Evolutionary conservation across 2,888 invertebrate species (phyloP).

Genomic region (Melanostoma scalare): DNA sequence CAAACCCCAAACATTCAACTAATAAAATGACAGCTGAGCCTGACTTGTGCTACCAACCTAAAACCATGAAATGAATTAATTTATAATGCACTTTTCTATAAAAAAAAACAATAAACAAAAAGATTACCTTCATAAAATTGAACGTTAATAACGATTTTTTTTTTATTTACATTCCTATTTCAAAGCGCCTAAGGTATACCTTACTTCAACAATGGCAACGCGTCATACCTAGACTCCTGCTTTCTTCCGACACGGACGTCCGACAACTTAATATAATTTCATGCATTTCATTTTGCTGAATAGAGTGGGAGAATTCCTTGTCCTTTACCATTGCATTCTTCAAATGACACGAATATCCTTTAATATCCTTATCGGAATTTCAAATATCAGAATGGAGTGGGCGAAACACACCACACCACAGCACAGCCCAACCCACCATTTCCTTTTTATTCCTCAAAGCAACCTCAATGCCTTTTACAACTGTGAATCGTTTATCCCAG

Average conservation of each 20-base stretch:
- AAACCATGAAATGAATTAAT: too few relatives aligned
- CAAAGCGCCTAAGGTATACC: too few relatives aligned
- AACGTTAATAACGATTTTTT: too few relatives aligned
- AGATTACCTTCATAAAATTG: too few relatives aligned
- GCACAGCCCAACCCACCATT: neutral
- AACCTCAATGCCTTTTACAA: slow-evolving; percentile 20
- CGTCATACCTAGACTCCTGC: neutral
- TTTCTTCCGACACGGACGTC: slow-evolving; percentile 21
- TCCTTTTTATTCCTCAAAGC: neutral
- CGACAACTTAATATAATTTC: slow-evolving; percentile 57
- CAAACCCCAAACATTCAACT: too few relatives aligned
- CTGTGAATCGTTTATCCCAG: slow-evolving; percentile 38
- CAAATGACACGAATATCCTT: slow-evolving; percentile 59
- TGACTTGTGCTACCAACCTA: too few relatives aligned
- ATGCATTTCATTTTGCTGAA: slow-evolving; percentile 51
- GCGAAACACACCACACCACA: slow-evolving; percentile 24
- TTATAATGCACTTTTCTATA: too few relatives aligned
- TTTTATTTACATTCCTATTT: too few relatives aligned
- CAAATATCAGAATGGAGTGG: slow-evolving; percentile 50
- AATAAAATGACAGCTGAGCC: too few relatives aligned
- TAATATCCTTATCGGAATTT: slow-evolving; percentile 70
- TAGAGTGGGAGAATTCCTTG: slow-evolving; percentile 12
- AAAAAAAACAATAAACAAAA: too few relatives aligned
- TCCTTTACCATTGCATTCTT: slow-evolving; percentile 47
- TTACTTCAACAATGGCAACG: slow-evolving; percentile 28